phyloP scores from a whole-genome alignment of 2,113 vertebrate species.

The Galeopterus variegatus region DNA sequence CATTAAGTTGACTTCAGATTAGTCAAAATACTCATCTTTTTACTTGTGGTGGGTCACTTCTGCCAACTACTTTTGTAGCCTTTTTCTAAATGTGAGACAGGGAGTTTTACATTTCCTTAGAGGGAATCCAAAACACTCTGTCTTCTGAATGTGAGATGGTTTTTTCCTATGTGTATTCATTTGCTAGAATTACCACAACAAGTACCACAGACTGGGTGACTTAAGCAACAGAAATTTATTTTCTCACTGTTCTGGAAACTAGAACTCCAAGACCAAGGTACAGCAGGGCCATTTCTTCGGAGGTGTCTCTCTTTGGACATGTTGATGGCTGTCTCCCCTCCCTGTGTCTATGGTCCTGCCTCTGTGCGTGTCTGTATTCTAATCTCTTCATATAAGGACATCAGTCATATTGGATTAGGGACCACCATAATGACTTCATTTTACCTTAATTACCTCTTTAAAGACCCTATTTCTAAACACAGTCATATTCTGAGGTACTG shows the following conservation, averaged over 20 bases:
- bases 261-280: background rate
- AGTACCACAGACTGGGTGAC: background rate
- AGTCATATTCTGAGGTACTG: background rate
- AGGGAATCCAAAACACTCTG: background rate
- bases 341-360: background rate
- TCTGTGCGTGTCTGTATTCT: background rate
- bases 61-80: background rate
- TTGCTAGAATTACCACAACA: background rate
- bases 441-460: background rate
- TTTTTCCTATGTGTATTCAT: background rate
- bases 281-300: background rate
- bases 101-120: background rate
- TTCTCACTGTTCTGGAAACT: background rate
- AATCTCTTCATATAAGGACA: background rate
- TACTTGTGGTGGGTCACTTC: background rate
- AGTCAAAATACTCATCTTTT: background rate
- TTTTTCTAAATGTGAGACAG: background rate
- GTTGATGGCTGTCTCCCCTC: rapidly evolving
- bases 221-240: background rate
- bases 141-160: background rate
- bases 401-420: background rate
- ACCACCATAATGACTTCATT: background rate
- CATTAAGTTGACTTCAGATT: background rate
- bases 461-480: background rate
- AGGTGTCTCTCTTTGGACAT: background rate